Conservation (phyloP, 1,140 invertebrate species). For the Pogonognathellus flavescens region DNA sequence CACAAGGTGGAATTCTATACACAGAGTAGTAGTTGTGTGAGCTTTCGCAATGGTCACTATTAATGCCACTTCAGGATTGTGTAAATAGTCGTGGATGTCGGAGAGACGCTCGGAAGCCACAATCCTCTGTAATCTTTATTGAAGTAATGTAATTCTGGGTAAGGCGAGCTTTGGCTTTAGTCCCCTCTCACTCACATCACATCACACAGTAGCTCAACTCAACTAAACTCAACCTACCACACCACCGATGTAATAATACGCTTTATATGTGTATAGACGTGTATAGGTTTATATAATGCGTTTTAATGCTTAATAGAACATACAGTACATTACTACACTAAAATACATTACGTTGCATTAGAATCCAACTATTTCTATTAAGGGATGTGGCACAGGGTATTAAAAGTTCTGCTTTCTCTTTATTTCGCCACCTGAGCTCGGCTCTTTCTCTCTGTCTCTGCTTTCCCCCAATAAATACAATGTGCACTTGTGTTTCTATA, state of each 20-base stretch:
- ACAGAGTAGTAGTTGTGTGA: neutral
- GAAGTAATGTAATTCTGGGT: constrained; percentile 49
- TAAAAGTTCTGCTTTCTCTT: constrained; percentile 40
- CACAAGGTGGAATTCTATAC: neutral
- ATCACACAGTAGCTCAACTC: constrained; percentile 13
- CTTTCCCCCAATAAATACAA: neutral
- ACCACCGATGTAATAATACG: neutral
- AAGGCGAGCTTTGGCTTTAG: constrained; percentile 36
- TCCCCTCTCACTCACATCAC: constrained; percentile 45
- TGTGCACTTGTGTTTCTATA: too few species aligned
- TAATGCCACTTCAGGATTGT: constrained; percentile 50
- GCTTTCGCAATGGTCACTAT: constrained; percentile 46
- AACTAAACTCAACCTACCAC: neutral
- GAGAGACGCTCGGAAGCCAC: constrained; percentile 40
- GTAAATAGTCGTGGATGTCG: constrained; percentile 45
- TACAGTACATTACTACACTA: neutral
- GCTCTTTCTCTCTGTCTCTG: neutral
- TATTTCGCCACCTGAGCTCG: constrained; percentile 23
- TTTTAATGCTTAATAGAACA: neutral
- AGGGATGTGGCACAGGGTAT: constrained; percentile 15
- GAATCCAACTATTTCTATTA: constrained; percentile 1
- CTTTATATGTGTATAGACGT: neutral
- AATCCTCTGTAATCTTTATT: constrained; percentile 52
- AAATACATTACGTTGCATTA: constrained; percentile 13
- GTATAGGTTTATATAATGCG: neutral